phyloP scores from a whole-genome alignment of 2,888 invertebrate genomes.

The Metopia argyrocephala region DNA sequence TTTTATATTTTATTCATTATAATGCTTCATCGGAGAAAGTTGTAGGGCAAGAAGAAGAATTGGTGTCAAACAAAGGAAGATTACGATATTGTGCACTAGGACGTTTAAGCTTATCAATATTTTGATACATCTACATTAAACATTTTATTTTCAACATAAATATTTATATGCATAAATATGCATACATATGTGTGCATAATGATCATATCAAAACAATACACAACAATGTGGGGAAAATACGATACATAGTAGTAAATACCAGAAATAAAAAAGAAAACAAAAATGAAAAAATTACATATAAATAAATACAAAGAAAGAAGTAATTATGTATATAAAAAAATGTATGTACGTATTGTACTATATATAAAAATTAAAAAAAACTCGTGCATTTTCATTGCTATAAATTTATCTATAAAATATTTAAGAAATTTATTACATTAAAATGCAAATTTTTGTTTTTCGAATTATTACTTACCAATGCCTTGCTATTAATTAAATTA shows the following conservation, averaged over 20 bases:
- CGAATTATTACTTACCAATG: conserved; percentile 80
- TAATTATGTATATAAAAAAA: background rate
- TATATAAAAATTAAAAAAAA: conserved; percentile 1
- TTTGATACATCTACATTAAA: conserved; percentile 70
- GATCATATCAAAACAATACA: conserved; percentile 11
- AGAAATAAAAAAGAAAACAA: conserved; percentile 6
- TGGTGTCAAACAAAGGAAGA: conserved; percentile 65
- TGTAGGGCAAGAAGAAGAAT: conserved; percentile 36
- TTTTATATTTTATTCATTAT: conserved; percentile 54
- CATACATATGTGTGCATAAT: conserved; percentile 21
- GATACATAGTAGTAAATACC: background rate
- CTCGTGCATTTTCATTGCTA: conserved; percentile 42
- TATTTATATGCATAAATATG: conserved; percentile 29
- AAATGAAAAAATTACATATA: background rate
- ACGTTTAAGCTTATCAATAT: conserved; percentile 75
- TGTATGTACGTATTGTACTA: background rate
- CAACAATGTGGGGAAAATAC: background rate
- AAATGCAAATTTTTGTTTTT: background rate
- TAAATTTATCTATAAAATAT: too few species aligned
- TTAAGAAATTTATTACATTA: conserved; percentile 12
- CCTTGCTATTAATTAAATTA: conserved; percentile 86
- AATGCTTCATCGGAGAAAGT: conserved; percentile 70
- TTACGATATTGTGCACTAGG: conserved; percentile 77
- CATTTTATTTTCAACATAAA: background rate
- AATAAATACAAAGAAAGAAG: too few species aligned